Evolutionary conservation across 2,888 invertebrate genomes (phyloP).

Genomic region (Oxystoma pomonae): DNA sequence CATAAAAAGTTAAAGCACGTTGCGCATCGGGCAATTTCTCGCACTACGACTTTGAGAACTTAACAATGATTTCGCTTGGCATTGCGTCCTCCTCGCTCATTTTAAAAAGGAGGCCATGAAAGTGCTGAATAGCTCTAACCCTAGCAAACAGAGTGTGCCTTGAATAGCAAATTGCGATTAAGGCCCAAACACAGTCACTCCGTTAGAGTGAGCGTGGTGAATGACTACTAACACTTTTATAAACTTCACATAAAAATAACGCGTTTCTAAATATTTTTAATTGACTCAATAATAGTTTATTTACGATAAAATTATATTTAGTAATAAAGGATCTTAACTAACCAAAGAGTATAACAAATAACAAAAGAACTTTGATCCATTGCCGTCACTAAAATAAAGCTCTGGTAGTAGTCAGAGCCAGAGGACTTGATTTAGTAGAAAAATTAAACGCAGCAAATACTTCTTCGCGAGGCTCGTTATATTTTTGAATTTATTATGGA

Average conservation of each 20-base stretch:
- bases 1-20: not conserved
- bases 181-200: constrained; percentile 2
- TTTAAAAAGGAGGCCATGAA: constrained; percentile 7
- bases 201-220: not conserved
- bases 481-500: not conserved
- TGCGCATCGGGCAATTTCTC: not conserved
- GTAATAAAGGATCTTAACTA: too few relatives aligned
- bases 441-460: not conserved
- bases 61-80: not conserved
- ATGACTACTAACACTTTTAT: too few relatives aligned
- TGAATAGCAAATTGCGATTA: constrained; percentile 7
- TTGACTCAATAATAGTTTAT: too few relatives aligned
- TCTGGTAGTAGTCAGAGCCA: not conserved
- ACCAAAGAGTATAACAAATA: too few relatives aligned
- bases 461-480: not conserved
- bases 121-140: constrained; percentile 17
- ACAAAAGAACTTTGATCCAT: too few relatives aligned
- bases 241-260: too few relatives aligned
- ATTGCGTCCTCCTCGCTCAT: constrained; percentile 5
- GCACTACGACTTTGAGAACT: not conserved
- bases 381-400: not conserved
- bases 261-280: too few relatives aligned
- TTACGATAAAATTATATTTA: too few relatives aligned
- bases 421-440: not conserved
- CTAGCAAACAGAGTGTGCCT: constrained; percentile 12